phyloP scores from a whole-genome alignment of 2,797 vertebrate genomes.

The Miichthys miiuy region DNA sequence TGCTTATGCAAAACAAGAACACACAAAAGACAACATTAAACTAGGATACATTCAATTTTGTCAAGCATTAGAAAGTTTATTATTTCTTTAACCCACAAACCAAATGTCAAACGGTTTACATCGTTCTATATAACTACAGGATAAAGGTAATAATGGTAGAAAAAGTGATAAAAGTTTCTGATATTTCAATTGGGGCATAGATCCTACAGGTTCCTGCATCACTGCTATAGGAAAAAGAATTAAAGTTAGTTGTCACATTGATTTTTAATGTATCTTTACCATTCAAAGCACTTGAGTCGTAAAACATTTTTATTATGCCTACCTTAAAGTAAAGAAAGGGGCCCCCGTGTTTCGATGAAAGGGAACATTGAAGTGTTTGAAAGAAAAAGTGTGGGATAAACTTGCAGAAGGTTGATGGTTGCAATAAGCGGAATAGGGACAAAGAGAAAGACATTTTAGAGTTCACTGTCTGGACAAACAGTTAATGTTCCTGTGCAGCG shows the following conservation, averaged over 20 bases:
- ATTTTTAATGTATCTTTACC: background rate
- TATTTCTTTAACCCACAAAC: background rate
- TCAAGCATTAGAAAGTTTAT: background rate
- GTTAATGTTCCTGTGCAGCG: slow-evolving; percentile 41
- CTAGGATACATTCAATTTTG: background rate
- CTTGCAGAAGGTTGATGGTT: slow-evolving; percentile 9
- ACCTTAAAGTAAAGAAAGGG: background rate
- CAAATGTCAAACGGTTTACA: background rate
- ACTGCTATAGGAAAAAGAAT: background rate
- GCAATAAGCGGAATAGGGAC: slow-evolving; percentile 10
- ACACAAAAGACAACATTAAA: background rate
- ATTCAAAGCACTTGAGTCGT: background rate
- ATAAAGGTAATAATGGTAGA: background rate
- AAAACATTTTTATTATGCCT: background rate
- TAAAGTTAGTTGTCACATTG: background rate
- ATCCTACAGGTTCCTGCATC: background rate
- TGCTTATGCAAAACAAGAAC: no score
- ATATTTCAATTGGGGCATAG: background rate
- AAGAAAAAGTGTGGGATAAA: background rate
- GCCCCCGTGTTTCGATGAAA: background rate
- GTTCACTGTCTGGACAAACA: slow-evolving; percentile 51
- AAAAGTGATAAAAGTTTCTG: background rate
- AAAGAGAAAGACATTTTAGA: slow-evolving; percentile 37
- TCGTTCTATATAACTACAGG: background rate
- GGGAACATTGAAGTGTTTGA: background rate